phyloP scores from a whole-genome alignment of 2,797 vertebrate genomes.

The Danio choprae region DNA sequence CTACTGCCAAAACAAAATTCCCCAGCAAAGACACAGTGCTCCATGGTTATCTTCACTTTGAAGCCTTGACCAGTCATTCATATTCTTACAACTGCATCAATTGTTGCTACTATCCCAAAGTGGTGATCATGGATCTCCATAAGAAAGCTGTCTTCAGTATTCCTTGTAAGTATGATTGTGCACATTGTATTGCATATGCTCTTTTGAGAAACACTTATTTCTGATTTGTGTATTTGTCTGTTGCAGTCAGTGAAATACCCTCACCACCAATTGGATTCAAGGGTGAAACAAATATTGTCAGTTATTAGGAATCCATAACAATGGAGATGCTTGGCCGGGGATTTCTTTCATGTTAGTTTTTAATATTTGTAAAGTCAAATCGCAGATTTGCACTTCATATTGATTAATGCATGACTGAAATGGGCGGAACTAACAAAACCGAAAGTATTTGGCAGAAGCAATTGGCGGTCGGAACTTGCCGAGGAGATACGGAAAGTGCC shows the following conservation, averaged over 20 bases:
- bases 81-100: slow-evolving; percentile 1
- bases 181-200: slow-evolving; percentile 3
- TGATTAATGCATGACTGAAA: too few species aligned
- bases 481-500: too few species aligned
- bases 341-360: not conserved
- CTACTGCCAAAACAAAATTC: slow-evolving; percentile 21
- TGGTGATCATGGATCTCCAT: slow-evolving; percentile 34
- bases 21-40: slow-evolving; percentile 12
- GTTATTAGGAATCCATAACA: not conserved
- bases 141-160: slow-evolving; percentile 37
- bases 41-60: slow-evolving; percentile 31
- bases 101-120: slow-evolving; percentile 12
- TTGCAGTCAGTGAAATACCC: slow-evolving; percentile 1
- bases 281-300: not conserved
- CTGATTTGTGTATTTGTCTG: not conserved
- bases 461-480: too few species aligned
- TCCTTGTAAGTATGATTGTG: slow-evolving; percentile 10
- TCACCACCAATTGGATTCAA: not conserved
- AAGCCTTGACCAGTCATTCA: not conserved
- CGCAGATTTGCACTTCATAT: too few species aligned
- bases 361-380: too few species aligned
- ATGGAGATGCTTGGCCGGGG: not conserved
- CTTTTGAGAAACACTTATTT: not conserved
- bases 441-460: not conserved
- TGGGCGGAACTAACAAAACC: too few species aligned